phyloP scores from a whole-genome alignment of 2,797 vertebrate species.

The Eutrigla gurnardus region DNA sequence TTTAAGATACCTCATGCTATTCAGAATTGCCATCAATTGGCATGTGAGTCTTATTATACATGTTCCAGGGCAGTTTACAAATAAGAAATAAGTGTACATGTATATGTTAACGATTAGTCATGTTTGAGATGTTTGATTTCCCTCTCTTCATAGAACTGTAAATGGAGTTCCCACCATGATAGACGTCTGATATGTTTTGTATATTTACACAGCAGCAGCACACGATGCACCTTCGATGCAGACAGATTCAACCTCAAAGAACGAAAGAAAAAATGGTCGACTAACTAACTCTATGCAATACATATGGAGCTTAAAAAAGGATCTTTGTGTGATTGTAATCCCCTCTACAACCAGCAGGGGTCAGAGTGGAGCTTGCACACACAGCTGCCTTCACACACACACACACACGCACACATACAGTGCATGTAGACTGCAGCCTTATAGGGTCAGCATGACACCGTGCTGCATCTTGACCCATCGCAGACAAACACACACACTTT shows the following conservation, averaged over 20 bases:
- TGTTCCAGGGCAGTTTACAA: background rate
- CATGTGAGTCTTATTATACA: background rate
- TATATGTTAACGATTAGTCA: background rate
- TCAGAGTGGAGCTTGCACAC: constrained; percentile 8
- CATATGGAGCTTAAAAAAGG: background rate
- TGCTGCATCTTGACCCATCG: background rate
- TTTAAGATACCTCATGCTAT: background rate
- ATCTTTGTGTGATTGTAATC: background rate
- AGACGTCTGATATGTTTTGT: background rate
- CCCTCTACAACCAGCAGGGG: constrained; percentile 48
- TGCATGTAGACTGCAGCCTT: background rate
- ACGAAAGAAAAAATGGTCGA: background rate
- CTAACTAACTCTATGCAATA: background rate
- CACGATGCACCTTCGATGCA: background rate
- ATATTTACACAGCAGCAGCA: background rate
- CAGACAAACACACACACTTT: background rate
- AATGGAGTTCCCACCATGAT: background rate
- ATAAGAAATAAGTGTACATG: background rate
- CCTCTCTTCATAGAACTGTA: background rate
- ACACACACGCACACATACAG: constrained; percentile 2
- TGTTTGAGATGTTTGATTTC: background rate
- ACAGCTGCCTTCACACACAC: no score
- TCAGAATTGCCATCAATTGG: background rate
- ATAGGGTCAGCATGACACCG: background rate
- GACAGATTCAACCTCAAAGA: background rate